A percentile compares a stretch with the other conserved stretches of the same genome.
These are phyloP conservation scores for Hemiprocne comata DNA, from an alignment of 2,113 vertebrate genomes.

Conservation along the genomic window DNA sequence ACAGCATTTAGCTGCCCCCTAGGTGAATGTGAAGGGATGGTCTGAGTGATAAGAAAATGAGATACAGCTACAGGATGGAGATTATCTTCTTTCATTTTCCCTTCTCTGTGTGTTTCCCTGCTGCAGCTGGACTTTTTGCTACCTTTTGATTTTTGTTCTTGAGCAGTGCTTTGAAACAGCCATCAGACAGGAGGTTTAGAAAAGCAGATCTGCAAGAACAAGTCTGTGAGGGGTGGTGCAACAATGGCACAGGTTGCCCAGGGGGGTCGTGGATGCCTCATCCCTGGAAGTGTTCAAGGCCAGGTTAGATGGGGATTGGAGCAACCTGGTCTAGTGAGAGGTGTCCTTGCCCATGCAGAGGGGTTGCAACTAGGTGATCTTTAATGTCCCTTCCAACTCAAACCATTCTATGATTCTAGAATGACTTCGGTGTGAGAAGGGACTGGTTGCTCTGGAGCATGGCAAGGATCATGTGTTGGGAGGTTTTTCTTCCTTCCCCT, in stretches of 20 bases:
- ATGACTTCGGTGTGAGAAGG: background rate
- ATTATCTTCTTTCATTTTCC: background rate
- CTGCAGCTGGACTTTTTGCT: background rate
- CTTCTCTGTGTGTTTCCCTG: background rate
- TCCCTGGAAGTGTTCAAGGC: too few relatives aligned
- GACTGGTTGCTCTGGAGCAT: background rate
- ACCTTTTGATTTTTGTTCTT: background rate
- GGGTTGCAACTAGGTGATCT: too few relatives aligned
- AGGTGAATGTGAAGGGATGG: background rate
- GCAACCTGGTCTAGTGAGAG: too few relatives aligned
- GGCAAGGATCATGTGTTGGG: background rate
- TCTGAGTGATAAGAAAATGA: background rate
- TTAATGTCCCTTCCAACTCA: too few relatives aligned
- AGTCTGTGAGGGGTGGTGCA: background rate
- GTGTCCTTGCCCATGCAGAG: too few relatives aligned
- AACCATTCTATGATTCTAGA: too few relatives aligned
- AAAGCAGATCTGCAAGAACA: background rate
- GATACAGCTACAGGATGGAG: accelerated
- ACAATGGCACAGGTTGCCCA: too few relatives aligned
- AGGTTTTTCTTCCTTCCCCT: background rate
- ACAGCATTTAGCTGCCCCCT: background rate
- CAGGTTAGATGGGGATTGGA: too few relatives aligned
- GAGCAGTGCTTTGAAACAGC: background rate
- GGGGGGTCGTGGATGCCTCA: too few relatives aligned
- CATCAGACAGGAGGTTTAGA: background rate